Evolutionary conservation across 2,888 invertebrate genomes (phyloP).

Genomic region (Oscheius sp.): DNA sequence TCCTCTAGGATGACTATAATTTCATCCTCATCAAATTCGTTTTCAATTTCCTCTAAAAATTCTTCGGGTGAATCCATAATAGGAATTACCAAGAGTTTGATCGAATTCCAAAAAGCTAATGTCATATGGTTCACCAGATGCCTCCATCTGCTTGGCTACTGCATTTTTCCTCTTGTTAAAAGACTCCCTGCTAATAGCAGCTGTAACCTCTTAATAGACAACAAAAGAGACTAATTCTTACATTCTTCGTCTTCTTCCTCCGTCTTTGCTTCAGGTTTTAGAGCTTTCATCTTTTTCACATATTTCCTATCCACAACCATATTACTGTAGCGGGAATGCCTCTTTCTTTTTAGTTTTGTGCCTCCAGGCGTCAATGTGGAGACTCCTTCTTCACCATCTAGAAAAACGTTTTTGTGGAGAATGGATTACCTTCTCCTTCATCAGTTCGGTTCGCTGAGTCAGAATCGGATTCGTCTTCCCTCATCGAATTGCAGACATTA

Average conservation of each 20-base stretch:
- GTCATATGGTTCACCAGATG: background rate
- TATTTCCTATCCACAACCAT: slow-evolving; percentile 34
- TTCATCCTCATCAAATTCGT: too few relatives aligned
- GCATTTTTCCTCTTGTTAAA: slow-evolving; percentile 16
- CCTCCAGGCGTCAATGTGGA: background rate
- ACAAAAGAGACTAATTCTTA: background rate
- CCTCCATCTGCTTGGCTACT: slow-evolving; percentile 9
- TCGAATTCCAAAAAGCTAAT: too few relatives aligned
- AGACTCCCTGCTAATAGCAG: background rate
- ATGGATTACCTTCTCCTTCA: background rate
- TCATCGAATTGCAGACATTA: background rate
- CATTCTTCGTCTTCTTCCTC: slow-evolving; percentile 22
- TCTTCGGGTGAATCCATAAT: too few relatives aligned
- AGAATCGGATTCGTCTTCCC: slow-evolving; percentile 4
- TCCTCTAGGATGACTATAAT: too few relatives aligned
- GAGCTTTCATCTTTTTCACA: slow-evolving; percentile 15
- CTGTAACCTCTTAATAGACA: background rate
- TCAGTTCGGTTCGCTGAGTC: slow-evolving; percentile 9
- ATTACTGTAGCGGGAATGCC: slow-evolving; percentile 18
- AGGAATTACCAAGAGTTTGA: too few relatives aligned
- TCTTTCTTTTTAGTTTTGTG: background rate
- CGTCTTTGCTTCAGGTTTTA: too few relatives aligned
- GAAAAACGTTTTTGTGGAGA: background rate
- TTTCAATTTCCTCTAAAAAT: too few relatives aligned
- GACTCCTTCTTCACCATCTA: background rate